Conservation (phyloP, 2,888 invertebrate genomes). For the Drosophila kuntzei region DNA sequence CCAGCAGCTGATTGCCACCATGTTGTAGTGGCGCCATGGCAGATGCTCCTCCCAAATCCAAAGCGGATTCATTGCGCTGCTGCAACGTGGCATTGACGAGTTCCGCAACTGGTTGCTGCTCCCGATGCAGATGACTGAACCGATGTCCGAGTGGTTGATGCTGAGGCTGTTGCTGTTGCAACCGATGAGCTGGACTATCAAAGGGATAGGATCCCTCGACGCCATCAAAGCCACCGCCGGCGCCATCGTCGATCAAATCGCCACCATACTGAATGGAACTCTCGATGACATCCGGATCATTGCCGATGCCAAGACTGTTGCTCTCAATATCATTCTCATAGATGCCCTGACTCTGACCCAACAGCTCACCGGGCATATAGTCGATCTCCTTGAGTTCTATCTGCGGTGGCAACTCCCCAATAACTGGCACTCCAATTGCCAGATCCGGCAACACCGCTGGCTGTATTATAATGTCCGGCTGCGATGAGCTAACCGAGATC, state of each 20-base stretch:
- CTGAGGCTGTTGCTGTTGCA: conserved; percentile 52
- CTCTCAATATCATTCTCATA: conserved; percentile 67
- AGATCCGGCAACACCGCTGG: conserved; percentile 85
- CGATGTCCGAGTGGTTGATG: conserved; percentile 67
- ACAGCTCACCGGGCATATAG: conserved; percentile 82
- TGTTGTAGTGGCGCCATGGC: conserved; percentile 57
- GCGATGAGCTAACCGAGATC: conserved; percentile 28
- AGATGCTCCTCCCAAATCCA: conserved; percentile 27
- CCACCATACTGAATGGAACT: conserved; percentile 85
- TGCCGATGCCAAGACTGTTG: conserved; percentile 58
- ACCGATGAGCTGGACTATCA: conserved; percentile 76
- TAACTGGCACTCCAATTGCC: conserved; percentile 85
- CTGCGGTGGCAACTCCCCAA: conserved; percentile 85
- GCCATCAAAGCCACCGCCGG: conserved; percentile 83
- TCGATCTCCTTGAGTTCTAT: conserved; percentile 85
- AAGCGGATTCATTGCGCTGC: conserved; percentile 46
- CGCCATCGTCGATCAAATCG: conserved; percentile 84
- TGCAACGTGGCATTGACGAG: conserved; percentile 67
- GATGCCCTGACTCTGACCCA: conserved; percentile 56
- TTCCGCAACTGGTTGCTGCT: conserved; percentile 80
- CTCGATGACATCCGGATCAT: conserved; percentile 76
- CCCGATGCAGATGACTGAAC: conserved; percentile 83
- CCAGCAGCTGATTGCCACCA: conserved; percentile 51
- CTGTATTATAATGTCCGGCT: conserved; percentile 84
- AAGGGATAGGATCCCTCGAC: conserved; percentile 84